Base-by-base conservation (phyloP, 2,113 vertebrate species). In the Platysteira castanea region DNA sequence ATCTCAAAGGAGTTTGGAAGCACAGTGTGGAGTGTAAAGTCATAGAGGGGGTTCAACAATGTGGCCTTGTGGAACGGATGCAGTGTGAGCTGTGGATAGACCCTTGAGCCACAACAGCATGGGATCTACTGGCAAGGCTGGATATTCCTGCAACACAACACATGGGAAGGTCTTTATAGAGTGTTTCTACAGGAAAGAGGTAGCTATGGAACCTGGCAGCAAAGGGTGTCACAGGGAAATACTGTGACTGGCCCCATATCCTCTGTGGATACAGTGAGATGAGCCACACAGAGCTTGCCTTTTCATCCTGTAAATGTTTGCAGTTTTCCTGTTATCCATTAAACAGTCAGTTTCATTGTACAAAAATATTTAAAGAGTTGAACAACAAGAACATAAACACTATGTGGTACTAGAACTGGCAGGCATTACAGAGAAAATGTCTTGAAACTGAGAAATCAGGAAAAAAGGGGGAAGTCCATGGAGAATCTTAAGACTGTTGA, bases 11-110 rank as follows among this genome's bases (percentile, higher is more conserved):
- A 49, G 7, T 83, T 70, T 79, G 47, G 39, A 57, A 93, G 10
- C 24, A 46, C 27, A 21, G 2, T 8, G 7, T 24, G 15, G 24
- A 37, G 9, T 23, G 5, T 13, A 39, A 84, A 50, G 15, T 69
- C 15, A 3, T 12, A 35, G 7, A 4, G 7, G 8, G 14, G 2
- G 5, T 4, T 68, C 21, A 19, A 35, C 1, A 10, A 2, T 0
- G 0, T 49, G 59, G 28, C 24, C 47, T 39, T 15, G 6, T 27
- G n/a, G 16, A 80, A 67, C 6, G 39, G 37, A 30, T 52, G 11
- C 10, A 46, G 6, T 33, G 9, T 20, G 7, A 56, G 11, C 7
- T 10, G 5, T n/a, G 10, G 20, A 17, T 14, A 76, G 2, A 6
- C 7, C 33, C 27, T 42, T 71, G 35, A 69, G 19, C 10, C 26